phyloP scores from a whole-genome alignment of 2,888 invertebrate genomes.

The Epinotia bilunana region DNA sequence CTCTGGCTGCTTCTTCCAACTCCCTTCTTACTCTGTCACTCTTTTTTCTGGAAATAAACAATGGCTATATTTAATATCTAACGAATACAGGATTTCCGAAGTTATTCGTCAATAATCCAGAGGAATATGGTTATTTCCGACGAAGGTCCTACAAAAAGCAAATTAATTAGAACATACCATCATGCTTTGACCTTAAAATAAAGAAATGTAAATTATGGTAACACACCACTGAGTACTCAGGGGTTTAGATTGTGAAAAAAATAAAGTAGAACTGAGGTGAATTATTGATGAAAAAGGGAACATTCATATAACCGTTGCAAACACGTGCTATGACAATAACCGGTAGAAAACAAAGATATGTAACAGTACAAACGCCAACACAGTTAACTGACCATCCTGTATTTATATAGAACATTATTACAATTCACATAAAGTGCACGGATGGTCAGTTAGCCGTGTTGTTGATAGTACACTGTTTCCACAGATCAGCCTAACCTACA shows the following conservation, averaged over 20 bases:
- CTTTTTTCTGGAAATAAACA: conserved; percentile 88
- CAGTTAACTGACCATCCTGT: too few relatives aligned
- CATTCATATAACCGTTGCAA: neutral
- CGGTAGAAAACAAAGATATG: neutral
- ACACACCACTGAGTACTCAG: conserved; percentile 21
- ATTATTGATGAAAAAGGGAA: neutral
- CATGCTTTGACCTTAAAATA: conserved; percentile 31
- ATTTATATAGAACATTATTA: too few relatives aligned
- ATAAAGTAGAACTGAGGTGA: conserved; percentile 10
- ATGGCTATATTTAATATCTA: neutral
- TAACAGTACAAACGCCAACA: neutral
- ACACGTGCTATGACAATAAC: neutral
- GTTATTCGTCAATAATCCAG: conserved; percentile 11
- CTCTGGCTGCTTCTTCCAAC: conserved; percentile 94
- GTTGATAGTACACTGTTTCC: neutral
- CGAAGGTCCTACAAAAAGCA: conserved; percentile 33
- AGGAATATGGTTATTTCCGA: conserved; percentile 10
- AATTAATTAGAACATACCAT: conserved; percentile 32
- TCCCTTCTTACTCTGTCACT: conserved; percentile 95
- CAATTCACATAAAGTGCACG: too few relatives aligned
- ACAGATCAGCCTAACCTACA: neutral
- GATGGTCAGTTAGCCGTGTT: too few relatives aligned
- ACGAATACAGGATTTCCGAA: neutral
- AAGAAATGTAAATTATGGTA: neutral
- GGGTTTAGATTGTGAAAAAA: neutral